These are phyloP conservation scores for Diorhabda elongata DNA, from an alignment of 1,140 invertebrate species.

Conservation along the genomic window DNA sequence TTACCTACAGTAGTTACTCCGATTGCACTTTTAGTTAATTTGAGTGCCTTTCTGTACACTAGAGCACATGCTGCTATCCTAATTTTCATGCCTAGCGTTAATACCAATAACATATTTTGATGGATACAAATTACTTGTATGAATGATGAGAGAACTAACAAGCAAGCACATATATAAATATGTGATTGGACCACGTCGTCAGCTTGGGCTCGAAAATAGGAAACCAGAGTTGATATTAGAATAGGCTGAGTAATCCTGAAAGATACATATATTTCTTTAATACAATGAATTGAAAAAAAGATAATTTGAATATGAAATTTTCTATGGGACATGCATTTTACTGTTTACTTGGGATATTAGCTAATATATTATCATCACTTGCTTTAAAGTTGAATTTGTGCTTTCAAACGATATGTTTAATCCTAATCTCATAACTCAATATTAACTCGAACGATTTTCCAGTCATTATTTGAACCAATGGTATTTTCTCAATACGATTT, in stretches of 20 bases:
- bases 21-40: constrained; percentile 60
- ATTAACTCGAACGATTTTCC: too few relatives aligned
- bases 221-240: constrained; percentile 19
- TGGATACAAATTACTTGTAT: constrained; percentile 66
- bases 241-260: constrained; percentile 28
- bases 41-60: constrained; percentile 62
- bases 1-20: constrained; percentile 63
- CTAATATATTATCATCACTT: too few relatives aligned
- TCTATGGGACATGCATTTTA: too few relatives aligned
- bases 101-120: constrained; percentile 63
- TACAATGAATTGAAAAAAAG: too few relatives aligned
- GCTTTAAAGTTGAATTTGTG: too few relatives aligned
- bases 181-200: constrained; percentile 42
- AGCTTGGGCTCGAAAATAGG: constrained; percentile 19
- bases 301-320: too few relatives aligned
- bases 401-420: too few relatives aligned
- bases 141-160: constrained; percentile 64
- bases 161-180: constrained; percentile 62
- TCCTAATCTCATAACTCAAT: too few relatives aligned
- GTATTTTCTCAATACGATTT: too few relatives aligned
- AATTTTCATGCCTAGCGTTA: constrained; percentile 53
- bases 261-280: constrained; percentile 6
- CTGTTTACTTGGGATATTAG: too few relatives aligned
- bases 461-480: too few relatives aligned
- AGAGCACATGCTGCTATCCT: constrained; percentile 53